Percentiles rank a stretch among this genome's conserved stretches.
phyloP scores from a whole-genome alignment of 2,797 vertebrate genomes.

The Sciaenops ocellatus region DNA sequence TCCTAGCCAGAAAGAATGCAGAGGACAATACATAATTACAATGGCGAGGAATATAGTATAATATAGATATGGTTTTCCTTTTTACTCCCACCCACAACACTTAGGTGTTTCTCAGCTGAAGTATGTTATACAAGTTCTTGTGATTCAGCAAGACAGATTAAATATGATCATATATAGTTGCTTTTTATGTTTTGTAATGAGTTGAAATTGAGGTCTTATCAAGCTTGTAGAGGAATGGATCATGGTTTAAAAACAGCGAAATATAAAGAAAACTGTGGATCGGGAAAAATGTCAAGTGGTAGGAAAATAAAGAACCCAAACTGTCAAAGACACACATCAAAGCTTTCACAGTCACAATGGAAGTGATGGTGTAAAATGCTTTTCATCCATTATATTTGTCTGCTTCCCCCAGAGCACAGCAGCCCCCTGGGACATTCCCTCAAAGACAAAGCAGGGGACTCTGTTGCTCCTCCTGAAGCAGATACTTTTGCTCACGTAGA shows the following conservation, averaged over 20 bases:
- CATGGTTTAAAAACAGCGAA: background rate
- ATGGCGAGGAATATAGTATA: background rate
- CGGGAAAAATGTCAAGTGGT: constrained; percentile 1
- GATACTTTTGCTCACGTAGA: constrained; percentile 28
- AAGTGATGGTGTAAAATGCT: constrained; percentile 11
- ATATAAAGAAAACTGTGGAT: background rate
- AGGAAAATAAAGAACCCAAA: constrained; percentile 1
- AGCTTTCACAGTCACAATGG: constrained; percentile 11
- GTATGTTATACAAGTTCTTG: background rate
- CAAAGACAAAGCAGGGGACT: constrained; percentile 60
- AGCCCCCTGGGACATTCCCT: constrained; percentile 34
- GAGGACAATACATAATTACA: background rate
- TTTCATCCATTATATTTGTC: constrained; percentile 26
- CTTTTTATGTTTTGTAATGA: background rate
- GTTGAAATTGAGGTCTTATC: background rate
- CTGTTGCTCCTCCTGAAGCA: constrained; percentile 2
- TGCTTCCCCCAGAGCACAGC: constrained; percentile 25
- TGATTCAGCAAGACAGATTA: background rate
- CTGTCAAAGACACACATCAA: constrained; percentile 24
- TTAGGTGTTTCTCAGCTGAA: background rate
- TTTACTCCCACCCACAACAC: background rate
- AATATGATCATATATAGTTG: background rate
- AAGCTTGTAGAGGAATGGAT: background rate
- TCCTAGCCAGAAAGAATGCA: background rate
- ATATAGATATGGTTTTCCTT: background rate